Conservation (phyloP, 2,888 invertebrate genomes). For the Achlya flavicornis region DNA sequence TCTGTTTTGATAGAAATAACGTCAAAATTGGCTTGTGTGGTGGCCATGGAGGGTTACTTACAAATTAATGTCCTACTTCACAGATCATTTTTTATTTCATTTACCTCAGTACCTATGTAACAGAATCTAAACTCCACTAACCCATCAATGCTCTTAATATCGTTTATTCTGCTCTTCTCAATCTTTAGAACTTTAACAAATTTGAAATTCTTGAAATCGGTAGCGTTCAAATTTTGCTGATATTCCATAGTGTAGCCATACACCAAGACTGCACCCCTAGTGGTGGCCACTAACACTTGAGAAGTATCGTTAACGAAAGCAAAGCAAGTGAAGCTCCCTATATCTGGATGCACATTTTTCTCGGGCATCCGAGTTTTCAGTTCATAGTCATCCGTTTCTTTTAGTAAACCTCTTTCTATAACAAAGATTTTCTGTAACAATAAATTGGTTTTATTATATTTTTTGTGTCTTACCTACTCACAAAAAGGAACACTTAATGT, state of each 20-base stretch:
- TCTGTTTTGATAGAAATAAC: too few relatives aligned
- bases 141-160: slow-evolving; percentile 80
- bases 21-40: too few relatives aligned
- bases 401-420: slow-evolving; percentile 60
- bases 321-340: slow-evolving; percentile 77
- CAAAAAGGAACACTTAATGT: too few relatives aligned
- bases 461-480: not conserved
- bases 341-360: slow-evolving; percentile 47
- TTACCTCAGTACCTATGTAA: not conserved
- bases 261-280: slow-evolving; percentile 74
- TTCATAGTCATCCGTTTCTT: slow-evolving; percentile 63
- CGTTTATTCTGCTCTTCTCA: slow-evolving; percentile 67
- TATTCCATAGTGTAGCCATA: slow-evolving; percentile 79
- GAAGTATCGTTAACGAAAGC: slow-evolving; percentile 77
- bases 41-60: too few relatives aligned
- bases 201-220: slow-evolving; percentile 62
- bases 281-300: slow-evolving; percentile 78
- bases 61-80: too few relatives aligned
- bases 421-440: slow-evolving; percentile 63
- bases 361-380: slow-evolving; percentile 54
- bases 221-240: slow-evolving; percentile 45
- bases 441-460: not conserved
- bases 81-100: too few relatives aligned
- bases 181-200: slow-evolving; percentile 80
- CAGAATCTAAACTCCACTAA: slow-evolving; percentile 42